These are phyloP conservation scores for Phragmatobia fuliginosa DNA, from an alignment of 2,888 invertebrate species.

Conservation along the genomic window DNA sequence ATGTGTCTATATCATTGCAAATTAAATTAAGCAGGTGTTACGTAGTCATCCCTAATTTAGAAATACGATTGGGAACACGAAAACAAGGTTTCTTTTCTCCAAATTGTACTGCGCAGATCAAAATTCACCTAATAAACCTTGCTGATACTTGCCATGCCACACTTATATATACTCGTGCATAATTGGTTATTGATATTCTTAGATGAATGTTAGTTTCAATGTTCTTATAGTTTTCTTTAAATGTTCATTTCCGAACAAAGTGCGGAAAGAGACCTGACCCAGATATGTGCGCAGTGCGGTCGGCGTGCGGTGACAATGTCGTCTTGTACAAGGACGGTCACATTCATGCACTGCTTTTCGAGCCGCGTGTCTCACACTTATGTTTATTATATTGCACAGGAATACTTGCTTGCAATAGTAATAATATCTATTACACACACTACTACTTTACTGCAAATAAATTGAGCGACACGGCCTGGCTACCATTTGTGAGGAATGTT, in stretches of 20 bases:
- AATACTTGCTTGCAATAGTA: slow-evolving; percentile 32
- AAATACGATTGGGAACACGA: slow-evolving; percentile 22
- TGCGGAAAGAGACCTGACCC: slow-evolving; percentile 66
- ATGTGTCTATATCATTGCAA: slow-evolving; percentile 25
- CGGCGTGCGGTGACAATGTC: slow-evolving; percentile 60
- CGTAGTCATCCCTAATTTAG: slow-evolving; percentile 19
- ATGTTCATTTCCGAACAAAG: slow-evolving; percentile 59
- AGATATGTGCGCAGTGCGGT: slow-evolving; percentile 61
- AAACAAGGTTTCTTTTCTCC: not conserved
- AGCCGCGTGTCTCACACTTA: slow-evolving; percentile 56
- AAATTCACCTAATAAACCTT: slow-evolving; percentile 27
- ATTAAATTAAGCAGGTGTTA: slow-evolving; percentile 22
- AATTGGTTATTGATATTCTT: slow-evolving; percentile 45
- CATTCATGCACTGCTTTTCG: slow-evolving; percentile 70
- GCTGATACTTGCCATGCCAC: slow-evolving; percentile 35
- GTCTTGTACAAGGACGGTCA: slow-evolving; percentile 75
- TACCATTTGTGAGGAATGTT: not conserved
- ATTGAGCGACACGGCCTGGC: not conserved
- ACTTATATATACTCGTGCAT: slow-evolving; percentile 46
- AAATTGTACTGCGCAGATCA: slow-evolving; percentile 6
- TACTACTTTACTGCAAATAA: not conserved
- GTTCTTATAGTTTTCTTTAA: slow-evolving; percentile 52
- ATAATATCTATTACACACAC: not conserved
- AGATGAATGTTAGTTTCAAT: slow-evolving; percentile 51
- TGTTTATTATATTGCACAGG: slow-evolving; percentile 64